These are phyloP conservation scores for Leptatherina wallacei DNA, from an alignment of 2,797 vertebrate species.

Conservation along the genomic window DNA sequence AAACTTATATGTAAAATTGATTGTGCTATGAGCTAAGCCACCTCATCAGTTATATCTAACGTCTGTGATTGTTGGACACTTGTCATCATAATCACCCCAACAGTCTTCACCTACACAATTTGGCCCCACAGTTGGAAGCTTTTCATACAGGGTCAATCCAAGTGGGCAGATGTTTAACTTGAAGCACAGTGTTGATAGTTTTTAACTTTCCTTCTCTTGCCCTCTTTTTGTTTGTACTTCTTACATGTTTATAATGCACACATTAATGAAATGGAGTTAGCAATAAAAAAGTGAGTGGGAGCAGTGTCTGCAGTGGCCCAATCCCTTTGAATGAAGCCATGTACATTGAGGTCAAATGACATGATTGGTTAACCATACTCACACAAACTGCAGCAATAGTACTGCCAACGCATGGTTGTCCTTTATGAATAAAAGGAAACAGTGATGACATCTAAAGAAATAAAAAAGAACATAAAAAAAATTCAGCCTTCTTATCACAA, in stretches of 20 bases:
- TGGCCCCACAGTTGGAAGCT: background rate
- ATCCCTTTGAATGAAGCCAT: background rate
- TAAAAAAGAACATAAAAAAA: background rate
- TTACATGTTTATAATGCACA: slow-evolving; percentile 3
- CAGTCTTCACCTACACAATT: background rate
- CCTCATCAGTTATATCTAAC: background rate
- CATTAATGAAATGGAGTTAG: background rate
- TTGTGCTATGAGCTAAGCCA: background rate
- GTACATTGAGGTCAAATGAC: background rate
- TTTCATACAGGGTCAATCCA: background rate
- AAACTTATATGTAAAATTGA: background rate
- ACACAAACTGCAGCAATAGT: background rate
- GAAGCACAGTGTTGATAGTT: background rate
- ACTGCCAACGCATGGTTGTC: background rate
- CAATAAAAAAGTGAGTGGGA: slow-evolving; percentile 4
- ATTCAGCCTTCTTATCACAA: background rate
- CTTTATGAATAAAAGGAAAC: background rate
- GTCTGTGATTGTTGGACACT: background rate
- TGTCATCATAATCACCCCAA: background rate
- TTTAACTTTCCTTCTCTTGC: background rate
- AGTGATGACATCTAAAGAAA: background rate
- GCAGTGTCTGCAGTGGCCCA: too few species aligned
- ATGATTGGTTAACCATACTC: background rate
- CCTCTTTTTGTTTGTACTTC: background rate
- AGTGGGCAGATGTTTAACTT: background rate